A percentile compares a stretch with the other conserved stretches of the same genome.
Evolutionary conservation across 2,113 vertebrate species (phyloP).

Genomic region (Ivindomyrus marchei): DNA sequence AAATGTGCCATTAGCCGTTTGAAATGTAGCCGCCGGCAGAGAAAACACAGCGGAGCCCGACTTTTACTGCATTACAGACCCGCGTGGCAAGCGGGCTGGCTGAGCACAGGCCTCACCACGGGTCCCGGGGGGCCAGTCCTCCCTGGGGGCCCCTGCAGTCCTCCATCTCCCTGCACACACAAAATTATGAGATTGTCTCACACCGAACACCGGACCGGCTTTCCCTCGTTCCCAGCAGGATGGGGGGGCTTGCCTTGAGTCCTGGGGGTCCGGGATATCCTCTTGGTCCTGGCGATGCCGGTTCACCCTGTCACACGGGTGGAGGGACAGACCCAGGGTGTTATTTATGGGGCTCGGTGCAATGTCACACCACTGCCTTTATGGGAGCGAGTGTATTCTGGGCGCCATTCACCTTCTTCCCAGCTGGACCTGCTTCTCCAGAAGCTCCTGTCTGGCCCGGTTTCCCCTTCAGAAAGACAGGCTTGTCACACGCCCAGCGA

Average conservation of each 20-base stretch:
- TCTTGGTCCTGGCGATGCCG: slow-evolving; percentile 25
- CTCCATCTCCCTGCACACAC: slow-evolving; percentile 34
- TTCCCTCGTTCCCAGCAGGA: background rate
- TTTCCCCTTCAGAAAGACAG: slow-evolving; percentile 34
- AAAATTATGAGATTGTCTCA: background rate
- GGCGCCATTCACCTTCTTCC: slow-evolving; percentile 27
- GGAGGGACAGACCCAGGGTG: background rate
- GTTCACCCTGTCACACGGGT: slow-evolving; percentile 29
- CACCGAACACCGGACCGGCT: background rate
- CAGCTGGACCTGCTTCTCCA: slow-evolving; percentile 30
- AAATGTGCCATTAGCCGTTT: background rate
- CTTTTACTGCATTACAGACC: background rate
- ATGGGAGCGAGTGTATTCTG: background rate
- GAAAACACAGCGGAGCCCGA: background rate
- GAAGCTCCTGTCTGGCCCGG: slow-evolving; percentile 27
- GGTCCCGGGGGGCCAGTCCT: slow-evolving; percentile 2
- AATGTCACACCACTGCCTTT: too few relatives aligned
- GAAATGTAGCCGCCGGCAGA: background rate
- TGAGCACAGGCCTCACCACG: slow-evolving; percentile 24
- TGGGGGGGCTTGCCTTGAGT: slow-evolving; percentile 21
- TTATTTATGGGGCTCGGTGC: background rate
- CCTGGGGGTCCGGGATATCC: slow-evolving; percentile 26
- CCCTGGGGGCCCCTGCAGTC: slow-evolving; percentile 26
- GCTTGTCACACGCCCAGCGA: background rate
- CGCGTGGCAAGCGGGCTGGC: background rate